Base-by-base conservation (phyloP, 2,888 invertebrate species). In the Drosophila prolongata region DNA sequence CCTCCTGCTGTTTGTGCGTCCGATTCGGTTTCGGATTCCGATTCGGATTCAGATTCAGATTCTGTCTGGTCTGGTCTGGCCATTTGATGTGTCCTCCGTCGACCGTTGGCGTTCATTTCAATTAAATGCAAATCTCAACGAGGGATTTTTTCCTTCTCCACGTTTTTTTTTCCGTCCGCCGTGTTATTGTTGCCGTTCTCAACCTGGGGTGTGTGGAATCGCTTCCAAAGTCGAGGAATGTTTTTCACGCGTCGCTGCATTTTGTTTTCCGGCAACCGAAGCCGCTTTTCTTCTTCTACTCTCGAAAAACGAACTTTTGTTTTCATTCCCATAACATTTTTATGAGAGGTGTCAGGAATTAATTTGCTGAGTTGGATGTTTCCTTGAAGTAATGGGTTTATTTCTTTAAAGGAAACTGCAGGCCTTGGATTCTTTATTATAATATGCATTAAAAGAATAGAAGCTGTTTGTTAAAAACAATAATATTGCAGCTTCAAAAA, bases 171-270 rank as follows among this genome's bases (percentile, higher is more conserved):
- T 19, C 16, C 37, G 16, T 13, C 44, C 27, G n/a, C 44, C 66
- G 14, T 44, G 46, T 46, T 54, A 79, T 76, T 71, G 74, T 76
- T 79, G 61, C 68, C 49, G 35, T 66, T 57, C 49, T 24, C 8
- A 24, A 24, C 24, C n/a, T 9, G 60, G 72, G 46, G 66, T 71
- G 43, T 53, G 55, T 40, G 61, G 38, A 76, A 68, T 38, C 68
- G 50, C 30, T 72, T 74, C 75, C 77, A 57, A 79, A 88, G 78
- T 72, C 80, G 83, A 82, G 86, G 71, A 79, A 84, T 88, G 83
- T 79, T 86, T 88, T 83, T 83, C 78, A 85, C 83, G 83, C 83
- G 80, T 88, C 88, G 78, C 70, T 84, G 87, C 87, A 67, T 84
- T 88, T 71, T 78, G 80, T 86, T 80, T 88, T 89, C 72, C 84